A percentile compares a stretch with the other conserved stretches of the same genome.
These are phyloP conservation scores for Trimorus sp. DNA, from an alignment of 2,888 invertebrate species.

Conservation along the genomic window DNA sequence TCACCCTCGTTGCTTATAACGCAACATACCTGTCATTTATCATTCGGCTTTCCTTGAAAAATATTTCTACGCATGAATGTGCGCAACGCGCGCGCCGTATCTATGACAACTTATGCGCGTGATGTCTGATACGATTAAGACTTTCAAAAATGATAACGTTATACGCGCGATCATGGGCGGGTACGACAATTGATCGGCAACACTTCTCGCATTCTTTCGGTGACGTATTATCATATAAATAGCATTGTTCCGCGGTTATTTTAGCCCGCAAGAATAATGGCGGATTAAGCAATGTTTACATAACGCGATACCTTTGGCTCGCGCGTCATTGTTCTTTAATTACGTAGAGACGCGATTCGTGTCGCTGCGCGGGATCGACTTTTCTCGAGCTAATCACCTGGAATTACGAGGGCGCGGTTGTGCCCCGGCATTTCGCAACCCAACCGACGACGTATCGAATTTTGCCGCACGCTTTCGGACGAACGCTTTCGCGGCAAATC, in stretches of 20 bases:
- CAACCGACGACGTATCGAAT: too few relatives aligned
- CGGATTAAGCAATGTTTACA: conserved; percentile 55
- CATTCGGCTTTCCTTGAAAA: conserved; percentile 63
- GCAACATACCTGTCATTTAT: conserved; percentile 64
- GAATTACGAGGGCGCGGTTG: too few relatives aligned
- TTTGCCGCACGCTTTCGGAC: too few relatives aligned
- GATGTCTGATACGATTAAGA: conserved; percentile 66
- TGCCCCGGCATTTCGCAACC: too few relatives aligned
- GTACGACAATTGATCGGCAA: conserved; percentile 52
- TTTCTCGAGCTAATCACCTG: conserved; percentile 5
- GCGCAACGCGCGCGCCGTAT: conserved; percentile 43
- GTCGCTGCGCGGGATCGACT: conserved; percentile 15
- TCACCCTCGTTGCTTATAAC: conserved; percentile 69
- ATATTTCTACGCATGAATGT: conserved; percentile 65
- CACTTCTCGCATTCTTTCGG: conserved; percentile 57
- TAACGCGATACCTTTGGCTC: conserved; percentile 41
- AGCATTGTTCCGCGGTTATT: conserved; percentile 57
- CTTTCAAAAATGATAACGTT: conserved; percentile 62
- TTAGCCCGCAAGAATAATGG: conserved; percentile 41
- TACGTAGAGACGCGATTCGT: conserved; percentile 19
- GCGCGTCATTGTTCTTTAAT: conserved; percentile 46
- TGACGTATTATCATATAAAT: conserved; percentile 58
- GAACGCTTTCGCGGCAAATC: too few relatives aligned
- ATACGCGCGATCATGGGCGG: conserved; percentile 61
- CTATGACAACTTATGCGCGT: conserved; percentile 53